A percentile compares a stretch with the other conserved stretches of the same genome.
Evolutionary conservation across 2,797 vertebrate species (phyloP).

Genomic region (Psittacula derbiana): DNA sequence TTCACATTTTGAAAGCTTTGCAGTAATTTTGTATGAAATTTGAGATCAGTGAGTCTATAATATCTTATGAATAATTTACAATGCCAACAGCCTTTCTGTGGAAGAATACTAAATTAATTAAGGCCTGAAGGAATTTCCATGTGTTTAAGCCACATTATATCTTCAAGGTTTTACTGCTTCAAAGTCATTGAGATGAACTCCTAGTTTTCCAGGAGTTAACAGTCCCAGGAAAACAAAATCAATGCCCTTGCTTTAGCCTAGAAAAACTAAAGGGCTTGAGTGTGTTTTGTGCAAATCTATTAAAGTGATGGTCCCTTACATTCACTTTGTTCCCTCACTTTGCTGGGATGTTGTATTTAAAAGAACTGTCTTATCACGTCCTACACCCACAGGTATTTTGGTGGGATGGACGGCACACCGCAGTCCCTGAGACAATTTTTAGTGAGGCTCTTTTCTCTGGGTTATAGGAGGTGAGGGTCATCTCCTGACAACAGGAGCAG

Average conservation of each 20-base stretch:
- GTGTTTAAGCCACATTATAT: conserved; percentile 73
- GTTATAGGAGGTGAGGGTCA: background rate
- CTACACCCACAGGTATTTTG: background rate
- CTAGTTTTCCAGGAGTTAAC: conserved; percentile 61
- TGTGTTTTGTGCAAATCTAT: background rate
- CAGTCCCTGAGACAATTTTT: background rate
- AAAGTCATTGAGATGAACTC: conserved; percentile 65
- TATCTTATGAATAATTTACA: conserved; percentile 79
- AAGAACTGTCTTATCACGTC: background rate
- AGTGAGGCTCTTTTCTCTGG: background rate
- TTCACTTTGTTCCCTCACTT: background rate
- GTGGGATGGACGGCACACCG: background rate
- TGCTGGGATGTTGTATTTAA: background rate
- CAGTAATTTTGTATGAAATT: conserved; percentile 74
- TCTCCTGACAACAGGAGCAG: background rate
- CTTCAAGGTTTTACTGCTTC: conserved; percentile 74
- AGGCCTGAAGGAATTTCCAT: conserved; percentile 76
- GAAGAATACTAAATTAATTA: conserved; percentile 78
- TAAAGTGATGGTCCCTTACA: background rate
- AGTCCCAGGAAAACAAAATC: conserved; percentile 55
- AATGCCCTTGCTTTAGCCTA: conserved; percentile 31
- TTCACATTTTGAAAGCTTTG: conserved; percentile 60
- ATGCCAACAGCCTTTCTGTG: conserved; percentile 73
- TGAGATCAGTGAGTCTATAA: conserved; percentile 74
- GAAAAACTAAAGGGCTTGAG: background rate